These are phyloP conservation scores for Phainopepla nitens DNA, from an alignment of 2,113 vertebrate species.

Conservation along the genomic window DNA sequence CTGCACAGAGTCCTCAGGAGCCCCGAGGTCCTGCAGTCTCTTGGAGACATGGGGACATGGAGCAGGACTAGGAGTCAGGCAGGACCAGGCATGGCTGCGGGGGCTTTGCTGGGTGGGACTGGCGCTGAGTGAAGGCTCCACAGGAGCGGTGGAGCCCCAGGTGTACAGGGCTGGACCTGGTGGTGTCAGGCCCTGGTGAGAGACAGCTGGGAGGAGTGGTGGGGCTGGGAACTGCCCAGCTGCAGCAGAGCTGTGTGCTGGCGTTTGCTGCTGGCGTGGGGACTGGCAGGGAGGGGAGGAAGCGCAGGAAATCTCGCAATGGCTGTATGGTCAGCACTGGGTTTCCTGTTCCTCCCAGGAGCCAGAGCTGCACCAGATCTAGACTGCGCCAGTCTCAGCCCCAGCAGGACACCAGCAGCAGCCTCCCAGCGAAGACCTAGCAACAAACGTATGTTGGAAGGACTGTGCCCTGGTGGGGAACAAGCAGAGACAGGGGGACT, in stretches of 20 bases:
- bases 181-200: neutral
- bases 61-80: neutral
- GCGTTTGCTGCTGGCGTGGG: fast-evolving
- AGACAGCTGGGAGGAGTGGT: fast-evolving
- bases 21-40: neutral
- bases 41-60: neutral
- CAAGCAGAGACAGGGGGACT: neutral
- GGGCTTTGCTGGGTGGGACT: neutral
- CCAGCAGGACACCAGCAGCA: neutral
- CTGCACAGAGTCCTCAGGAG: neutral
- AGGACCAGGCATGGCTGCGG: neutral
- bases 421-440: neutral
- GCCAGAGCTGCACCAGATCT: neutral
- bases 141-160: neutral
- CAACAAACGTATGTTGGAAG: neutral
- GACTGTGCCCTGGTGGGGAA: fast-evolving
- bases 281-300: conserved; percentile 17
- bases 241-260: neutral
- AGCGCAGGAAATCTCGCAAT: conserved; percentile 60
- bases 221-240: neutral
- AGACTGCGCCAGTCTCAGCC: neutral
- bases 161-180: neutral
- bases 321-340: conserved; percentile 41
- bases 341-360: conserved; percentile 19
- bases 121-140: neutral